Evolutionary conservation across 2,888 invertebrate genomes (phyloP).

Genomic region (Thereva unica): DNA sequence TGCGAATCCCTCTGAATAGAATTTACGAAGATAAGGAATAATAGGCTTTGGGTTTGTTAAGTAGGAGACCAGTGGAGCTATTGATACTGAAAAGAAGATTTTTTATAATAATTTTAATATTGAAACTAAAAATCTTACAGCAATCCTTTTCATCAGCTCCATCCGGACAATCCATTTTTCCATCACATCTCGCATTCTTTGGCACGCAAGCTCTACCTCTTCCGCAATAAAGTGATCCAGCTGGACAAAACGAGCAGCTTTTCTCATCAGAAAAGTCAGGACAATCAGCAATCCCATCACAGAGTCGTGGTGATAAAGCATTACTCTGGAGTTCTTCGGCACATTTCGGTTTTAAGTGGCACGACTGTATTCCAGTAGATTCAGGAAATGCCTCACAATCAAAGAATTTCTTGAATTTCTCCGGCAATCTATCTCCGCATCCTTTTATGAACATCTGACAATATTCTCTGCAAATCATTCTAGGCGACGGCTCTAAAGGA

Average conservation of each 20-base stretch:
- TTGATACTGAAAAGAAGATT: conserved; percentile 65
- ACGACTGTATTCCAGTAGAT: conserved; percentile 73
- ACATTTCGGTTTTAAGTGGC: conserved; percentile 82
- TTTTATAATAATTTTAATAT: background rate
- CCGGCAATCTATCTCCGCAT: conserved; percentile 76
- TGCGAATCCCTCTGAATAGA: conserved; percentile 78
- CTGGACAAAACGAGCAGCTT: conserved; percentile 76
- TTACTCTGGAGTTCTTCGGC: conserved; percentile 72
- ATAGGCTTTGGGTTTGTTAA: conserved; percentile 67
- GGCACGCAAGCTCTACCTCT: conserved; percentile 76
- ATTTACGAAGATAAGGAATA: conserved; percentile 71
- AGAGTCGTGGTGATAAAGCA: conserved; percentile 76
- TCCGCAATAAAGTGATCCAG: conserved; percentile 77
- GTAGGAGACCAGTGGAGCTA: conserved; percentile 71
- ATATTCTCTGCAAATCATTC: conserved; percentile 71
- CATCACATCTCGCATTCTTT: conserved; percentile 74
- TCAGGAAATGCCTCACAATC: conserved; percentile 82
- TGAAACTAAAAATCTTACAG: conserved; percentile 63
- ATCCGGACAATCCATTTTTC: conserved; percentile 81
- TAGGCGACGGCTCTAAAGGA: conserved; percentile 60
- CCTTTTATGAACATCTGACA: conserved; percentile 83
- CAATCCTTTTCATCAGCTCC: conserved; percentile 86
- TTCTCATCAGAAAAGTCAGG: conserved; percentile 81
- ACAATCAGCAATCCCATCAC: conserved; percentile 87
- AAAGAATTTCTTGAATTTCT: conserved; percentile 70